Evolutionary conservation across 2,113 vertebrate genomes (phyloP).

Genomic region (Microcebus murinus): DNA sequence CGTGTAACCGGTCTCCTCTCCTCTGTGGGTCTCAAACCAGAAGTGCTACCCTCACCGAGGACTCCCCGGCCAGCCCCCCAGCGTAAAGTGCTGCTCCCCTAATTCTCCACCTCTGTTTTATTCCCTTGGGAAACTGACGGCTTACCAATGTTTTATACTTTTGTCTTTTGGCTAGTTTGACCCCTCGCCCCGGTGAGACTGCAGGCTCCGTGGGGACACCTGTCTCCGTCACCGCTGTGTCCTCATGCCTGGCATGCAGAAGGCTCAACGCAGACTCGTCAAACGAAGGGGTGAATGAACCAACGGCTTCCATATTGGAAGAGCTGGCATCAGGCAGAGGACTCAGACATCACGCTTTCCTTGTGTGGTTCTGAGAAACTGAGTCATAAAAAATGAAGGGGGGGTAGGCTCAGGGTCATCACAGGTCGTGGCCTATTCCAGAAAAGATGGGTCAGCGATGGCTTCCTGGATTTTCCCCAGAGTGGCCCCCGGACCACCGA

Average conservation of each 20-base stretch:
- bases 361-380: not conserved
- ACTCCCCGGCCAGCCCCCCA: not conserved
- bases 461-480: not conserved
- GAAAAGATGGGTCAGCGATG: not conserved
- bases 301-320: not conserved
- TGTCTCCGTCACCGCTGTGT: no score
- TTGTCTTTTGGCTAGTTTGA: not conserved
- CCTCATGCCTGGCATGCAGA: not conserved
- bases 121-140: not conserved
- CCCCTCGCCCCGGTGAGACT: no score
- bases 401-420: rapidly evolving
- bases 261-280: not conserved
- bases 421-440: not conserved
- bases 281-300: not conserved
- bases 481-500: not conserved
- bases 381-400: not conserved
- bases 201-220: rapidly evolving
- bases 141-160: not conserved
- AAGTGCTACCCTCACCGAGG: not conserved
- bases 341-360: not conserved
- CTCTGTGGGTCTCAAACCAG: not conserved
- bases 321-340: not conserved
- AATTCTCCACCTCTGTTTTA: not conserved
- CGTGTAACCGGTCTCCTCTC: not conserved
- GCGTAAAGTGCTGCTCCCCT: not conserved